A percentile compares a stretch with the other conserved stretches of the same genome.
Evolutionary conservation across 2,113 vertebrate species (phyloP).

Genomic region (Lontra canadensis): DNA sequence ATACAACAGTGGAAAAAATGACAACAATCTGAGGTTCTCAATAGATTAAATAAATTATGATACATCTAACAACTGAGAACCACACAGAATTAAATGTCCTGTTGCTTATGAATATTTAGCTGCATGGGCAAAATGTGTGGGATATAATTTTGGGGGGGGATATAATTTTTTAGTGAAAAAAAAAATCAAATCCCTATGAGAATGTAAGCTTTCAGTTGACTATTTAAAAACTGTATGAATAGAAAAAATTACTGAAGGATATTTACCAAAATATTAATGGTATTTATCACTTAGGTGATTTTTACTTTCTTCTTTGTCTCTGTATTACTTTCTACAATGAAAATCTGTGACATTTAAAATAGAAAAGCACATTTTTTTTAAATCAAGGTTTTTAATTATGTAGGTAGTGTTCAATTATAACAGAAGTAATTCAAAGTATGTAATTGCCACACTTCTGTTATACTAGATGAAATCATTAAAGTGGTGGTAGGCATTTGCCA

Average conservation of each 20-base stretch:
- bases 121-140: background rate
- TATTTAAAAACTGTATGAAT: background rate
- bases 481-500: background rate
- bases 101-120: background rate
- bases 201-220: background rate
- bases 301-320: constrained; percentile 23
- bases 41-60: constrained; percentile 25
- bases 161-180: background rate
- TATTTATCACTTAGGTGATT: background rate
- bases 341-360: background rate
- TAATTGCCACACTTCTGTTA: background rate
- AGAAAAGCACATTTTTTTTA: background rate
- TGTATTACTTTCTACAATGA: background rate
- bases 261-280: constrained; percentile 13
- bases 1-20: background rate
- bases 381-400: background rate
- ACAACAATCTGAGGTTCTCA: background rate
- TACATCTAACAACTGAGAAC: background rate
- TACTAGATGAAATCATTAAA: background rate
- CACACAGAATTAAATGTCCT: background rate
- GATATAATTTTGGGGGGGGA: background rate
- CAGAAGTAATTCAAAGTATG: background rate
- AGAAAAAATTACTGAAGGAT: background rate
- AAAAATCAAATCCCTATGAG: background rate
- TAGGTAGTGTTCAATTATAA: background rate